phyloP scores from a whole-genome alignment of 2,888 invertebrate genomes.

The Ectemnius cavifrons region DNA sequence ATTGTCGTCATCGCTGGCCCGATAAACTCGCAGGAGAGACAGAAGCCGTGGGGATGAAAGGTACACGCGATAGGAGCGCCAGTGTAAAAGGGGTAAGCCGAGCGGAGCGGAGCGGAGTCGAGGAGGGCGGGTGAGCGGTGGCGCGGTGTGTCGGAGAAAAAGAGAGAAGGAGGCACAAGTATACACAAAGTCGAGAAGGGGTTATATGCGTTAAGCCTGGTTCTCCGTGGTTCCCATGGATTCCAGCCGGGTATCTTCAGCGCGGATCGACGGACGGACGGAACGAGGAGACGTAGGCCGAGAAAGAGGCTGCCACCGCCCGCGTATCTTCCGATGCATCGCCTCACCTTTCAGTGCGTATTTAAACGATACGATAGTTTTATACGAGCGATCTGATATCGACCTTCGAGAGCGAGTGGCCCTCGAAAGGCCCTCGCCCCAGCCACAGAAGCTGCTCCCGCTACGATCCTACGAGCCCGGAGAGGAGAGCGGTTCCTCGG shows the following conservation, averaged over 20 bases:
- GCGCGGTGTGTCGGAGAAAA: slow-evolving; percentile 10
- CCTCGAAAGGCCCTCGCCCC: slow-evolving; percentile 40
- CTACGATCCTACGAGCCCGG: slow-evolving; percentile 41
- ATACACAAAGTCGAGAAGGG: slow-evolving; percentile 54
- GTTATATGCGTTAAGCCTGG: slow-evolving; percentile 72
- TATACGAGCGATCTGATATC: slow-evolving; percentile 78
- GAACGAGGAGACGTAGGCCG: slow-evolving; percentile 50
- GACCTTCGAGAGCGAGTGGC: slow-evolving; percentile 71
- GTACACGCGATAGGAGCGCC: background rate
- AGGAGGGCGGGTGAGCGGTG: background rate
- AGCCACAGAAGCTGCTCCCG: slow-evolving; percentile 35
- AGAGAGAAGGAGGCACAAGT: slow-evolving; percentile 19
- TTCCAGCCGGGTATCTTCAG: slow-evolving; percentile 76
- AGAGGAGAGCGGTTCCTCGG: slow-evolving; percentile 1
- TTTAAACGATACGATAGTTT: slow-evolving; percentile 79
- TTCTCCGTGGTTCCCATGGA: slow-evolving; percentile 77
- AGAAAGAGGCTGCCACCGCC: slow-evolving; percentile 74
- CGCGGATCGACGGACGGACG: slow-evolving; percentile 75
- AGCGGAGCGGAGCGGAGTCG: background rate
- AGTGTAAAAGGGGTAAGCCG: background rate
- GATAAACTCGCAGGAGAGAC: too few relatives aligned
- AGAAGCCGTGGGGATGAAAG: background rate
- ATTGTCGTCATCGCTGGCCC: too few relatives aligned
- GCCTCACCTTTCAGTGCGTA: slow-evolving; percentile 79
- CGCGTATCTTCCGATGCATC: slow-evolving; percentile 78